Evolutionary conservation across 1,140 invertebrate genomes (phyloP).

Genomic region (Galleria mellonella): DNA sequence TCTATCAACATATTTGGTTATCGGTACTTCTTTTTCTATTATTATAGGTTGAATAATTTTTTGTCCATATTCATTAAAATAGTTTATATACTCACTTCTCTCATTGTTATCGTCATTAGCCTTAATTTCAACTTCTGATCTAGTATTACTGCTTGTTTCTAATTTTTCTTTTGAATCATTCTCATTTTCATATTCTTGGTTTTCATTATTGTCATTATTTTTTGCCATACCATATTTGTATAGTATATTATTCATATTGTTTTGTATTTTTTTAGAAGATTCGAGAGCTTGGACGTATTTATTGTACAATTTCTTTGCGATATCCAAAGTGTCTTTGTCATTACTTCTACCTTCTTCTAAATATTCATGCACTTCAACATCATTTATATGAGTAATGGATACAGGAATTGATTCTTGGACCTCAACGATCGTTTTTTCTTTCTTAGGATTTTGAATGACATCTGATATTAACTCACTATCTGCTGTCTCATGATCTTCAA

Average conservation of each 20-base stretch:
- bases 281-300: slow-evolving; percentile 45
- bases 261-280: slow-evolving; percentile 40
- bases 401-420: slow-evolving; percentile 76
- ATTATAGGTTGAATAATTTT: slow-evolving; percentile 62
- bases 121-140: slow-evolving; percentile 33
- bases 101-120: slow-evolving; percentile 23
- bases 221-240: slow-evolving; percentile 35
- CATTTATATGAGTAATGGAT: slow-evolving; percentile 63
- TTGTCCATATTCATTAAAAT: slow-evolving; percentile 24
- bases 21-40: slow-evolving; percentile 72
- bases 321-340: slow-evolving; percentile 30
- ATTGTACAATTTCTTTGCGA: slow-evolving; percentile 37
- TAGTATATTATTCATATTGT: slow-evolving; percentile 41
- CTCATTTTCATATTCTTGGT: slow-evolving; percentile 24
- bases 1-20: slow-evolving; percentile 72
- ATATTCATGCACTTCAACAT: slow-evolving; percentile 69
- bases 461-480: slow-evolving; percentile 49
- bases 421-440: slow-evolving; percentile 73
- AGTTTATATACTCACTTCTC: slow-evolving; percentile 24
- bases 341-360: slow-evolving; percentile 56
- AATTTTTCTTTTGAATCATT: slow-evolving; percentile 34
- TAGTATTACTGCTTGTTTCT: slow-evolving; percentile 41
- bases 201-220: slow-evolving; percentile 24
- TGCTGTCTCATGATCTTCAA: slow-evolving; percentile 48
- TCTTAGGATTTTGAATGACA: slow-evolving; percentile 33